phyloP scores from a whole-genome alignment of 2,113 vertebrate genomes.

The Semnopithecus entellus region DNA sequence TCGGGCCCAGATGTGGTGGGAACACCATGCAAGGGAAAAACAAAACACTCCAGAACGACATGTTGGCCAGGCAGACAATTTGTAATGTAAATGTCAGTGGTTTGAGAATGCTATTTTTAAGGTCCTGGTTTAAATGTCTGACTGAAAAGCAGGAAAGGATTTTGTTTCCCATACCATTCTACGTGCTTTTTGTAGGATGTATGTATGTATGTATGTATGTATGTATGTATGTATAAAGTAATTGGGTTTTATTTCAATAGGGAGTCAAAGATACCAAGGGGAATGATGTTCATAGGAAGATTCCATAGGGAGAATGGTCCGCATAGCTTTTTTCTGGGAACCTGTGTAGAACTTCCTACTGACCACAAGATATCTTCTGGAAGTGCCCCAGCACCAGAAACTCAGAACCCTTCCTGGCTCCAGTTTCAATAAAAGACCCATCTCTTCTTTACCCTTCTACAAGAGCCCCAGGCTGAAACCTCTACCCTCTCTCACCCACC shows the following conservation, averaged over 20 bases:
- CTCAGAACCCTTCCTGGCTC: not conserved
- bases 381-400: not conserved
- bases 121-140: not conserved
- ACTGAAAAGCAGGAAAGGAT: conserved; percentile 20
- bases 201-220: too few species aligned
- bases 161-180: conserved; percentile 11
- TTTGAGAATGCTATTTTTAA: conserved; percentile 68
- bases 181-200: not conserved
- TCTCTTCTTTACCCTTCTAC: not conserved
- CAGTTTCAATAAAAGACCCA: not conserved
- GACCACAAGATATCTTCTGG: not conserved
- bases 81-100: not conserved
- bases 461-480: not conserved
- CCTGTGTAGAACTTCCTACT: not conserved
- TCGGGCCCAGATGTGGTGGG: not conserved
- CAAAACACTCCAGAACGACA: not conserved
- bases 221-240: too few species aligned
- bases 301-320: not conserved
- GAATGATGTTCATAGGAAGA: not conserved
- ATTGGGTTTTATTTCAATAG: not conserved
- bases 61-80: not conserved
- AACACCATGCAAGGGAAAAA: conserved; percentile 4
- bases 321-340: not conserved
- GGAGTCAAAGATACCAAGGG: not conserved
- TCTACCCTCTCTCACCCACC: not conserved